These are phyloP conservation scores for Heliconius sara DNA, from an alignment of 2,888 invertebrate species.

Conservation along the genomic window DNA sequence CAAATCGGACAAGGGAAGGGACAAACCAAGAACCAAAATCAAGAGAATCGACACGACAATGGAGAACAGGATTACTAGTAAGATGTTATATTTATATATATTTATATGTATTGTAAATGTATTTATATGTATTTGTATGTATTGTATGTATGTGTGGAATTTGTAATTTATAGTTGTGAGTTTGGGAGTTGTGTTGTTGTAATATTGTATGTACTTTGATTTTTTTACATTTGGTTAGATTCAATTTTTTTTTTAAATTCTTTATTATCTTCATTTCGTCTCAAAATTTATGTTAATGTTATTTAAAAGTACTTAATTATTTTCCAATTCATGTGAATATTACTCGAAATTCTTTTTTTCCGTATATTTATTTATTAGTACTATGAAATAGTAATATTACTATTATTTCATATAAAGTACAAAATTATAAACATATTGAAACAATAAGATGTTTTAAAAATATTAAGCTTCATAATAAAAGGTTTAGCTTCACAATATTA, in stretches of 20 bases:
- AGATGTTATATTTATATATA: constrained; percentile 50
- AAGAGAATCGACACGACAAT: constrained; percentile 70
- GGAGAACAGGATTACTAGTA: constrained; percentile 81
- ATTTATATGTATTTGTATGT: constrained; percentile 4
- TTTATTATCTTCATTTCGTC: neutral
- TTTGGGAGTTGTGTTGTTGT: constrained; percentile 7
- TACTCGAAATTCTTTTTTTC: too few relatives aligned
- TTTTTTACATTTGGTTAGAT: neutral
- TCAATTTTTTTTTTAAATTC: neutral
- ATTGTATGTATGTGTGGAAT: constrained; percentile 7
- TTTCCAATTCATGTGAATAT: neutral
- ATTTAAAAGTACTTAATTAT: neutral
- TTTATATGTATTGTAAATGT: constrained; percentile 12
- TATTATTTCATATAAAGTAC: neutral
- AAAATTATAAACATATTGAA: neutral
- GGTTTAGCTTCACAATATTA: neutral
- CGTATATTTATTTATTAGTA: neutral
- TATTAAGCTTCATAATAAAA: neutral
- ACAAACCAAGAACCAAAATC: constrained; percentile 54
- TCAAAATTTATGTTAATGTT: neutral
- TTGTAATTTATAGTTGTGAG: constrained; percentile 4
- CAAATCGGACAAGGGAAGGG: constrained; percentile 81
- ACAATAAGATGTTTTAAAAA: neutral
- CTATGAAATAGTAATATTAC: neutral
- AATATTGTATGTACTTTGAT: neutral